phyloP scores from a whole-genome alignment of 2,888 invertebrate species.

The Linyphia triangularis region DNA sequence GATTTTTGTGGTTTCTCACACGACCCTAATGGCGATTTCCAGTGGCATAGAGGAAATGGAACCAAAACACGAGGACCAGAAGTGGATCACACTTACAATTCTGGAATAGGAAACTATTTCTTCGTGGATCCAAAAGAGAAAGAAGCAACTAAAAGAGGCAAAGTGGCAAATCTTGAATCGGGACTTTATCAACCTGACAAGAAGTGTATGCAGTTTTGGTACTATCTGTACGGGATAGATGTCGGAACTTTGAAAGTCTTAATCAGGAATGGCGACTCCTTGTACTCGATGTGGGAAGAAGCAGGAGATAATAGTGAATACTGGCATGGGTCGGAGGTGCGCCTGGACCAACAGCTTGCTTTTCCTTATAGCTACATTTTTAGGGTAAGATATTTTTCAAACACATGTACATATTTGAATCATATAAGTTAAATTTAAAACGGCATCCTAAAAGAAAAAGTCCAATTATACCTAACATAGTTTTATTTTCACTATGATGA shows the following conservation, averaged over 20 bases:
- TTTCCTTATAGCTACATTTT: slow-evolving; percentile 59
- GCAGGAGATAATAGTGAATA: slow-evolving; percentile 55
- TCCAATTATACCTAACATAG: too few relatives aligned
- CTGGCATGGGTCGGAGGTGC: slow-evolving; percentile 71
- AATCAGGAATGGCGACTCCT: slow-evolving; percentile 43
- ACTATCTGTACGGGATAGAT: slow-evolving; percentile 72
- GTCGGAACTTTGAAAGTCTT: slow-evolving; percentile 73
- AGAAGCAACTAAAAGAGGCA: background rate
- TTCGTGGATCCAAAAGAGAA: slow-evolving; percentile 47
- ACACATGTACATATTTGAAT: too few relatives aligned
- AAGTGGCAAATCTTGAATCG: slow-evolving; percentile 62
- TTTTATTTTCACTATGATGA: too few relatives aligned
- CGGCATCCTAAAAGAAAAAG: too few relatives aligned
- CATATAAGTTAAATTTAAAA: too few relatives aligned
- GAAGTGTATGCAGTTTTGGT: slow-evolving; percentile 75
- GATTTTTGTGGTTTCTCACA: slow-evolving; percentile 69
- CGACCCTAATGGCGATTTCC: slow-evolving; percentile 64
- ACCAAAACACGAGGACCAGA: slow-evolving; percentile 59
- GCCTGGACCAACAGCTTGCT: background rate
- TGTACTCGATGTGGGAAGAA: slow-evolving; percentile 56
- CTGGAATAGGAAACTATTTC: slow-evolving; percentile 63
- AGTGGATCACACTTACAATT: slow-evolving; percentile 72
- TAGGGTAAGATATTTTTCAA: slow-evolving; percentile 30
- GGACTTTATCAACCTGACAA: slow-evolving; percentile 48
- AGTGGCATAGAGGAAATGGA: slow-evolving; percentile 67